phyloP scores from a whole-genome alignment of 2,888 invertebrate species.

The Alcis repandata region DNA sequence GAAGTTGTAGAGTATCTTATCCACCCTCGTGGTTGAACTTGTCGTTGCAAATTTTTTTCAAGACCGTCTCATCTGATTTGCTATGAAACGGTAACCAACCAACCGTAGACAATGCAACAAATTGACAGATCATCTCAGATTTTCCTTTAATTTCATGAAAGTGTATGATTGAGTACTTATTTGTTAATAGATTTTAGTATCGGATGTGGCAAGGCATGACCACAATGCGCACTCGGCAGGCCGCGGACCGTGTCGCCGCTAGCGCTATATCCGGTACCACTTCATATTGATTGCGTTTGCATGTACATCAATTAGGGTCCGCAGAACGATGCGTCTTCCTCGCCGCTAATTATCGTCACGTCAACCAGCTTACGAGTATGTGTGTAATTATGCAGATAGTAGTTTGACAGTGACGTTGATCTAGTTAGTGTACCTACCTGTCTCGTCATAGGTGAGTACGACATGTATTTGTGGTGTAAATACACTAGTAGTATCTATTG shows the following conservation, averaged over 20 bases:
- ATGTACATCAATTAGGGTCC: constrained; percentile 84
- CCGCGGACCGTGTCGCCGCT: constrained; percentile 48
- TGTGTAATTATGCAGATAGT: constrained; percentile 72
- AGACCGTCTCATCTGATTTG: too few species aligned
- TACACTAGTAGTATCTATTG: too few species aligned
- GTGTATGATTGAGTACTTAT: too few species aligned
- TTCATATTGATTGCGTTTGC: constrained; percentile 85
- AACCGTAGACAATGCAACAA: too few species aligned
- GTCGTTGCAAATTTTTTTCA: too few species aligned
- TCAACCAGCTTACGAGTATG: constrained; percentile 63
- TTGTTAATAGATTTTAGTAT: not conserved
- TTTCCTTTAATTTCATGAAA: too few species aligned
- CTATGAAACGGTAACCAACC: too few species aligned
- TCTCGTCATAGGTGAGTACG: not conserved
- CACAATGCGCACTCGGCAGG: constrained; percentile 38
- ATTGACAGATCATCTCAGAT: too few species aligned
- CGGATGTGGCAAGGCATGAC: too few species aligned
- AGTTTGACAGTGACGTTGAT: constrained; percentile 69
- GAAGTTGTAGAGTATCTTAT: too few species aligned
- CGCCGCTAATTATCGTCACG: constrained; percentile 81
- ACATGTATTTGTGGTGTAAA: not conserved
- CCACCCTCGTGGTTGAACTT: too few species aligned
- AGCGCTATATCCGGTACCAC: constrained; percentile 72
- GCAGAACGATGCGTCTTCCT: constrained; percentile 81
- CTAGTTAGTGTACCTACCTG: not conserved